These are phyloP conservation scores for Odontophorus gujanensis DNA, from an alignment of 2,113 vertebrate genomes.

Conservation along the genomic window DNA sequence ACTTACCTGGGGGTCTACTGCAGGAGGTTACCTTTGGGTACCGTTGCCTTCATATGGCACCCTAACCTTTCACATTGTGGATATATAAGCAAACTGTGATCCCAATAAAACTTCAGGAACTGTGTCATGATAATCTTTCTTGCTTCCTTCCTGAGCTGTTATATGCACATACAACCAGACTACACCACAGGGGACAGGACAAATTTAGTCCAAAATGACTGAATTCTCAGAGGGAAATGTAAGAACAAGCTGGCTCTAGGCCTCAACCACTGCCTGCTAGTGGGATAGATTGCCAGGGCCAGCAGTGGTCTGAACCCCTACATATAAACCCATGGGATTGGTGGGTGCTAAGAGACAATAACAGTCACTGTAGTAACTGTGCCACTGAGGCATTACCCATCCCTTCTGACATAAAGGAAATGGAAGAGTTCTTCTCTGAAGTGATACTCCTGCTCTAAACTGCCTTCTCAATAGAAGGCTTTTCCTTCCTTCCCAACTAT, in stretches of 20 bases:
- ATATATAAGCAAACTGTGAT: neutral
- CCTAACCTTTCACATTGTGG: neutral
- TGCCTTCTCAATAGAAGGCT: neutral
- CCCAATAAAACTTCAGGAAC: neutral
- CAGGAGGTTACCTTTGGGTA: neutral
- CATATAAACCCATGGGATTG: rapidly evolving
- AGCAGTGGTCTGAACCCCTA: neutral
- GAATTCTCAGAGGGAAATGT: neutral
- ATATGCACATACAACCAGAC: rapidly evolving
- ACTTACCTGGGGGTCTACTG: neutral
- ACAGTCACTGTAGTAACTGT: neutral
- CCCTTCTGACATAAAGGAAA: neutral
- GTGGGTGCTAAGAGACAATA: rapidly evolving
- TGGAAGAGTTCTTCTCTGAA: neutral
- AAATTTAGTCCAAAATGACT: neutral
- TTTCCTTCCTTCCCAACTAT: neutral
- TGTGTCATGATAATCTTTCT: neutral
- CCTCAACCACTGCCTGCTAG: neutral
- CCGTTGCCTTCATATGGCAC: neutral
- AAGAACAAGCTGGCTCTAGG: neutral
- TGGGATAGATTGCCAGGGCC: neutral
- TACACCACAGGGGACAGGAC: neutral
- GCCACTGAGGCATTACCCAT: neutral
- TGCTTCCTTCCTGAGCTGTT: neutral
- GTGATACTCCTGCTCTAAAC: neutral